Conservation (phyloP, 2,888 invertebrate species). For the Drosophila setosimentum region DNA sequence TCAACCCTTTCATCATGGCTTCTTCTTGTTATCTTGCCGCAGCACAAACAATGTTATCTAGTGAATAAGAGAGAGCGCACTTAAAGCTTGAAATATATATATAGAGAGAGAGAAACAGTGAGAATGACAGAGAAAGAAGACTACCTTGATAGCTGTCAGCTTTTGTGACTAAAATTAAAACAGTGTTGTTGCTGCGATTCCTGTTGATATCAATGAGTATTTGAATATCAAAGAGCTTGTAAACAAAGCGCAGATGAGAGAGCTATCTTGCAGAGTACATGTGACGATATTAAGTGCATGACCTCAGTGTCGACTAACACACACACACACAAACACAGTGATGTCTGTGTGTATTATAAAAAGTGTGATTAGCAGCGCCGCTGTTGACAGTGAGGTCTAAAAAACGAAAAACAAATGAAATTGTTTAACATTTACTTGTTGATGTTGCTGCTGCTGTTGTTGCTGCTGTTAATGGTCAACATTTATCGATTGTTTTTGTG, state of each 20-base stretch:
- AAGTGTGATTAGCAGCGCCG: slow-evolving; percentile 58
- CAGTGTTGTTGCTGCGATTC: slow-evolving; percentile 14
- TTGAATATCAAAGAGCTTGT: slow-evolving; percentile 64
- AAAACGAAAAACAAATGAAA: slow-evolving; percentile 33
- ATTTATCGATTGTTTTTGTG: slow-evolving; percentile 56
- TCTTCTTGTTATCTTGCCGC: slow-evolving; percentile 50
- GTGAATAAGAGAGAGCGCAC: slow-evolving; percentile 16
- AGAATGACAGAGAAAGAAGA: neutral
- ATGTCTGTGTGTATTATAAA: slow-evolving; percentile 18
- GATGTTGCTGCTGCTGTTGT: neutral
- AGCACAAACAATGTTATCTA: slow-evolving; percentile 68
- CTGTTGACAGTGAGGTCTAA: slow-evolving; percentile 61
- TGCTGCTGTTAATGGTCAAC: slow-evolving; percentile 36
- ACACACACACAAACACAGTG: slow-evolving; percentile 16
- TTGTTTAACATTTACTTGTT: slow-evolving; percentile 25
- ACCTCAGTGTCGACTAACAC: slow-evolving; percentile 45
- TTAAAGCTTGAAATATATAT: slow-evolving; percentile 5
- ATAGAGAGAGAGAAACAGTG: neutral
- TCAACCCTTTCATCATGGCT: slow-evolving; percentile 11
- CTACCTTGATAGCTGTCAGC: slow-evolving; percentile 40
- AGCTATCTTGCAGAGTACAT: slow-evolving; percentile 29
- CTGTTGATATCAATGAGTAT: slow-evolving; percentile 18
- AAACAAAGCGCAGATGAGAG: slow-evolving; percentile 65
- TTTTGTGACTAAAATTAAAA: slow-evolving; percentile 57
- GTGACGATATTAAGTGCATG: slow-evolving; percentile 51